Evolutionary conservation across 2,888 invertebrate genomes (phyloP), one percentile per base, ranked within the genome.

Genomic region (Melieria crassipennis): DNA sequence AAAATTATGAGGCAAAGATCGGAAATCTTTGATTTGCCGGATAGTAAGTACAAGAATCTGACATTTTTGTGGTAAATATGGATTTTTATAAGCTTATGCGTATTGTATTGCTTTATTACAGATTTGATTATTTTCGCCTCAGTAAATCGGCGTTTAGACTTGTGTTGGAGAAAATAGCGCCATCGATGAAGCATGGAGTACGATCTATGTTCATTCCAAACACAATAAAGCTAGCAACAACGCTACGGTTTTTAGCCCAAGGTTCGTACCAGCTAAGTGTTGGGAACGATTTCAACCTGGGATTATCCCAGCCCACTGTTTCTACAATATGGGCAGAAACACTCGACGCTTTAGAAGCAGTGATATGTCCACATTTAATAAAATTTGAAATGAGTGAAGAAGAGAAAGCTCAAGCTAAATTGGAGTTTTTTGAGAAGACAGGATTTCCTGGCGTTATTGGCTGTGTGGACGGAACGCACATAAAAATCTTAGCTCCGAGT

Each of bases 241-340:
- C 67, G 56, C 16, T 69, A 11, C 48, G 58, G 10, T 63, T 71
- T 47, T 63, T 57, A 50, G 68, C 65, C 10, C 60, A 72, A 57
- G 60, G 69, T 3, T 60, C 62, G 7, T 48, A 48, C 50, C 50
- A 48, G 50, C 50, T 7, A 10, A 11, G 50, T 48, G 50, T 48
- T 10, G 50, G 50, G 50, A 48, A 48, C 2, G 50, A 48, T 48
- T 11, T 48, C 9, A 48, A 48, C 50, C 11, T 48, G 11, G 11
- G 11, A 10, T 2, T 48, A 10, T 10, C 1, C 1, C 11, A 10
- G 11, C 1, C 7, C 50, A 48, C 7, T 48, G 7, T 48, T 48
- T 56, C 46, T 6, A n/a, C 45, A 58, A 71, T 71, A 46, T 58
- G 63, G 9, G 30, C 55, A 7, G 63, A 71, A 57, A 58, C 16